These are phyloP conservation scores for Heteropelma amictum DNA, from an alignment of 2,888 invertebrate species.

Conservation along the genomic window DNA sequence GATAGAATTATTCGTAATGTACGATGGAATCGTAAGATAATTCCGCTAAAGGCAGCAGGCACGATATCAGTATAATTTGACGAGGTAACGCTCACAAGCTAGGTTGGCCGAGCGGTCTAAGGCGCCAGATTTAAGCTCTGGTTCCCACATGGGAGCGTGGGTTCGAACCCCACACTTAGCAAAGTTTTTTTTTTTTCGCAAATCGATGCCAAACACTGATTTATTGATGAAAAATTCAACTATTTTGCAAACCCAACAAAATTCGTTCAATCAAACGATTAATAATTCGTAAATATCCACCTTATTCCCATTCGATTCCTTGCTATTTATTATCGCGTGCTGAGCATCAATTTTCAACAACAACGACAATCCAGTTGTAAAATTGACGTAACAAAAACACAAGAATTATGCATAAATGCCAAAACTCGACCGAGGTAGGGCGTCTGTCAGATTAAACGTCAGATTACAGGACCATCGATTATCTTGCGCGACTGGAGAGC, in stretches of 20 bases:
- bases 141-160: constrained; percentile 84
- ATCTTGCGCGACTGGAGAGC: background rate
- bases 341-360: too few species aligned
- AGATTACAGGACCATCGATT: background rate
- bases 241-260: background rate
- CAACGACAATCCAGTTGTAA: too few species aligned
- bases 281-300: background rate
- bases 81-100: constrained; percentile 69
- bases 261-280: background rate
- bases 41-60: background rate
- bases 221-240: background rate
- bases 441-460: background rate
- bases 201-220: background rate
- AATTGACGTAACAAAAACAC: too few species aligned
- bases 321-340: too few species aligned
- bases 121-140: constrained; percentile 86
- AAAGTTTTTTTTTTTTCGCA: constrained; percentile 69
- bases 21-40: background rate
- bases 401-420: too few species aligned
- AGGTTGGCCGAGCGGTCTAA: constrained; percentile 86
- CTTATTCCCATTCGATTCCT: too few species aligned
- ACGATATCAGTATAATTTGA: background rate
- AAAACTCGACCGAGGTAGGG: too few species aligned
- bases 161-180: constrained; percentile 85
- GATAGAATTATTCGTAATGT: too few species aligned